Percentiles rank a stretch among this genome's conserved stretches.
Conservation (phyloP, 2,113 vertebrate genomes). For the Balaeniceps rex region DNA sequence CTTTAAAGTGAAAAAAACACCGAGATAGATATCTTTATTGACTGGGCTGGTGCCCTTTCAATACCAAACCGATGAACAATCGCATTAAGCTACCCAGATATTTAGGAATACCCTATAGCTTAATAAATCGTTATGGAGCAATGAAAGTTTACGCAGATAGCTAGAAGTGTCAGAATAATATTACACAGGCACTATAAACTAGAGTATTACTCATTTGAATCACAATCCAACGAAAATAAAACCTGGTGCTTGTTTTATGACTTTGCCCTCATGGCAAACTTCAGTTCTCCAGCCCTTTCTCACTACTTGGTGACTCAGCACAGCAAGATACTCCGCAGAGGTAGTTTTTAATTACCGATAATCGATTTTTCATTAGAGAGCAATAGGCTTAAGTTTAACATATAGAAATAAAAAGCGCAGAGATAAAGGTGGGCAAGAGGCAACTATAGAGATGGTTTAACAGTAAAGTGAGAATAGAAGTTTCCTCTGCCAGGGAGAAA, state of each 20-base stretch:
- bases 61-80: conserved; percentile 32
- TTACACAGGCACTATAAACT: conserved; percentile 34
- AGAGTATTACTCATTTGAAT: background rate
- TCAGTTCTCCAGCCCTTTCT: background rate
- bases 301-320: background rate
- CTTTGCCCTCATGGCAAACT: background rate
- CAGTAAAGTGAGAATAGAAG: background rate
- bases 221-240: conserved; percentile 20
- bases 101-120: conserved; percentile 45
- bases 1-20: background rate
- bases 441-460: background rate
- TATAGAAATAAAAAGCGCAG: background rate
- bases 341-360: background rate
- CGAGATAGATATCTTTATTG: conserved; percentile 31
- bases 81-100: conserved; percentile 33
- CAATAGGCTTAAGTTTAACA: background rate
- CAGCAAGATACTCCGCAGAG: background rate
- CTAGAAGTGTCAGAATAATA: conserved; percentile 41
- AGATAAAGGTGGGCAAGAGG: background rate
- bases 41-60: conserved; percentile 44
- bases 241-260: background rate
- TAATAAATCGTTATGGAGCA: conserved; percentile 42
- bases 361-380: background rate
- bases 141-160: conserved; percentile 57
- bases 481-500: background rate